Percentiles rank a stretch among this genome's conserved stretches.
Conservation (phyloP, 37 sponge, comb jelly and placozoan genomes). For the Spongilla lacustris region DNA sequence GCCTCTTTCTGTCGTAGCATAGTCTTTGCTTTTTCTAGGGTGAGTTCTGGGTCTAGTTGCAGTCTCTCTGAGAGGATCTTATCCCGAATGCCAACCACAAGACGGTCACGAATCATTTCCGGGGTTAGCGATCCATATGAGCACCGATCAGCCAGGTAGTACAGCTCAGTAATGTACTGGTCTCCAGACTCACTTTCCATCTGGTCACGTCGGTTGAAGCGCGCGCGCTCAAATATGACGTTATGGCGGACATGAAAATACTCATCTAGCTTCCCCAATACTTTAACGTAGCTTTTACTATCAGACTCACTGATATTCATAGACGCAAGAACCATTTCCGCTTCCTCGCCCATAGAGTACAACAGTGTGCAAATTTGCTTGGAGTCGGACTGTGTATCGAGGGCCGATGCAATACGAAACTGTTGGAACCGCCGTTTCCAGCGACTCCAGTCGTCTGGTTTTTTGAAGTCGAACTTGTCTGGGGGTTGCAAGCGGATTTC, state of each 20-base stretch:
- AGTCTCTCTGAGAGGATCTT: conserved; percentile 14
- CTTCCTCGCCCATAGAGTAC: conserved; percentile 49
- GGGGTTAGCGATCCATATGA: conserved; percentile 22
- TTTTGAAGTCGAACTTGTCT: no score
- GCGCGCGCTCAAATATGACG: no score
- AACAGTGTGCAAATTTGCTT: conserved; percentile 39
- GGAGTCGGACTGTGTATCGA: conserved; percentile 8
- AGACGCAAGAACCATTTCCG: conserved; percentile 30
- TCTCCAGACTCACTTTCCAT: conserved; percentile 10
- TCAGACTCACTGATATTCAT: conserved; percentile 33
- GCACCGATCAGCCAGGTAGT: conserved; percentile 24
- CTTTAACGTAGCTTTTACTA: conserved; percentile 19
- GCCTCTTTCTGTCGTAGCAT: conserved; percentile 44
- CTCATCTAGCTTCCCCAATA: conserved; percentile 20
- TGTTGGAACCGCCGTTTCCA: conserved; percentile 28
- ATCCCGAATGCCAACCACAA: conserved; percentile 52
- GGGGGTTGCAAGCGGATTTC: conserved; percentile 20
- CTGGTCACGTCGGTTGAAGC: conserved; percentile 35
- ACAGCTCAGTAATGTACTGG: conserved; percentile 25
- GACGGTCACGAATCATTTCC: conserved; percentile 30
- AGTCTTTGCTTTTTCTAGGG: conserved; percentile 49
- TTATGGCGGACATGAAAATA: conserved; percentile 38
- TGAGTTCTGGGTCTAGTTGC: conserved; percentile 40
- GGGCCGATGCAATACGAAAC: conserved; percentile 35
- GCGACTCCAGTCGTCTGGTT: conserved; percentile 27